Conservation (phyloP, 92 coral and sea anemone species). For the Epizoanthus scotinus region DNA sequence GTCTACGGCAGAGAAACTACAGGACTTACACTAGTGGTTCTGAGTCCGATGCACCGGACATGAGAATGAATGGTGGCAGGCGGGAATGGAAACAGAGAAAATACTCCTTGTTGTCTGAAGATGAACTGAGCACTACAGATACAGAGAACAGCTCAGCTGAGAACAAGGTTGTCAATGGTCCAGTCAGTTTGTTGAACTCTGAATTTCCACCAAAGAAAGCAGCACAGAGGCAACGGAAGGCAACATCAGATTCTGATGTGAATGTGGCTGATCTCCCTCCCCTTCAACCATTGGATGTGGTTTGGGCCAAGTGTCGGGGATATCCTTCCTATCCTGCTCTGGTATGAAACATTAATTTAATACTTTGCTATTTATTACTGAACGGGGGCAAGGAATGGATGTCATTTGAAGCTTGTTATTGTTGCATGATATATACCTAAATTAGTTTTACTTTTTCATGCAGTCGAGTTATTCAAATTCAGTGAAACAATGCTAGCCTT, state of each 20-base stretch:
- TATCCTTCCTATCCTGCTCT: conserved; percentile 98
- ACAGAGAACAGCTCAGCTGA: conserved; percentile 91
- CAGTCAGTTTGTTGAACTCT: conserved; percentile 52
- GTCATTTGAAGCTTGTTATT: too few relatives aligned
- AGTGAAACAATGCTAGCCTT: too few relatives aligned
- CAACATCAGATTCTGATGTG: conserved; percentile 80
- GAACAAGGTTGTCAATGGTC: conserved; percentile 76
- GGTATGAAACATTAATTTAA: conserved; percentile 53
- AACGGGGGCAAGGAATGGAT: too few relatives aligned
- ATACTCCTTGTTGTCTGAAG: conserved; percentile 84
- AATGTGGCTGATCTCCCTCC: conserved; percentile 74
- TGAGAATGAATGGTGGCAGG: conserved; percentile 81
- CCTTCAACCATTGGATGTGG: conserved; percentile 86
- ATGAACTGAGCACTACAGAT: conserved; percentile 93
- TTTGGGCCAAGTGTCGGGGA: conserved; percentile 99
- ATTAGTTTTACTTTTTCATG: neutral
- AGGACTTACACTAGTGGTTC: conserved; percentile 97
- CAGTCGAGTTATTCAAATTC: too few relatives aligned
- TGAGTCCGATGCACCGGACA: conserved; percentile 80
- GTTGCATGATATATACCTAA: neutral
- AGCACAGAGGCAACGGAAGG: conserved; percentile 69
- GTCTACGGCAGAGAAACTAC: conserved; percentile 88
- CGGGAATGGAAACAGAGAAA: conserved; percentile 79
- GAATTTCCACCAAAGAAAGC: conserved; percentile 63
- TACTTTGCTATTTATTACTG: neutral